Evolutionary conservation across 2,797 vertebrate species (phyloP), one percentile per base, ranked within the genome.

Genomic region (Diplodus sargus): DNA sequence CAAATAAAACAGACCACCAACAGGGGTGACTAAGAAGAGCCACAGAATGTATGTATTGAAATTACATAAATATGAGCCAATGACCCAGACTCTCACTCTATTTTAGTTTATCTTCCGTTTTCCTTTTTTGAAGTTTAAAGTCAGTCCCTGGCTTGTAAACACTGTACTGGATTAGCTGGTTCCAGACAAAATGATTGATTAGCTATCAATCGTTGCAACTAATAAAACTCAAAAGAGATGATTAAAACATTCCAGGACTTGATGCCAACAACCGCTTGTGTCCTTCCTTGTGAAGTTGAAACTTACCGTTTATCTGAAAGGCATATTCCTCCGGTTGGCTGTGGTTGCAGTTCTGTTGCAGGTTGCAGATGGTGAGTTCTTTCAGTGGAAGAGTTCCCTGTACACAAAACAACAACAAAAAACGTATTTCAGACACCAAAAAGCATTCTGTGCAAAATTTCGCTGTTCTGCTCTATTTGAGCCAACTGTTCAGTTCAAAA

Each of bases 321-420:
- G 96, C 95, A 0, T 96, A 96, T 3, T 95, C 95, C 88, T 96
- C 90, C 17, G 89, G 94, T 83, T 94, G 92, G 12, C 83, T 94
- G 88, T 91, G 93, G 91, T 94, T 81, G 79, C 94, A 89, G 85
- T 95, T 96, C 1, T 90, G 90, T 42, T 95, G 94, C 0, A 97
- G 74, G 13, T 94, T 96, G 65, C 85, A 93, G 89, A 99, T 93
- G 0, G 85, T 94, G 85, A 99, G 92, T 69, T 99, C 97, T 54
- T 95, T 95, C 65, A 99, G 74, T 0, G 97, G 98, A 76, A 99
- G 93, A 84, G 98, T 96, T 15, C 96, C 97, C 98, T 99, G 91
- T 11, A 74, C 13, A 76, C 71, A 87, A 76, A 73, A 78, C n/a
- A 84, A 86, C 43, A 15, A 45, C 43, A 61, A 87, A 56, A 48